These are phyloP conservation scores for Pantherophis vulpinus DNA, from an alignment of 2,797 vertebrate species.

Conservation along the genomic window DNA sequence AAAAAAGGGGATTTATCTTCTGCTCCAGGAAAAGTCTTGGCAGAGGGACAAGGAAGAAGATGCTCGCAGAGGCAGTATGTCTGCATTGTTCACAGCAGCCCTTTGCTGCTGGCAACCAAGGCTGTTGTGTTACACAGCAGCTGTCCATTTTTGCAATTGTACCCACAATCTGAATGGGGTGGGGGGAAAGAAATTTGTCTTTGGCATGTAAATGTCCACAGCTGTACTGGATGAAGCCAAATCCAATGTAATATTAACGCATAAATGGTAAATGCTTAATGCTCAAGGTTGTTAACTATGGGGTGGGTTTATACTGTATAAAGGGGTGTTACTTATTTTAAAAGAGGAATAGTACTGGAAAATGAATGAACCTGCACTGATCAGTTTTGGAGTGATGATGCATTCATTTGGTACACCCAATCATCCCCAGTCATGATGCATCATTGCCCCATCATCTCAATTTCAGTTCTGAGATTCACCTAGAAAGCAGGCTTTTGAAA, in stretches of 20 bases:
- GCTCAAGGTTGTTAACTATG: not conserved
- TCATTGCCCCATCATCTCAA: not conserved
- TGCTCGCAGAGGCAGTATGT: not conserved
- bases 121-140: constrained; percentile 45
- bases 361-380: not conserved
- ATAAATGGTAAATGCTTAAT: not conserved
- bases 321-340: not conserved
- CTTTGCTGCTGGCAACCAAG: not conserved
- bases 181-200: constrained; percentile 27
- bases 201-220: constrained; percentile 14
- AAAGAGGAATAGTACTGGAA: not conserved
- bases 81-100: constrained; percentile 34
- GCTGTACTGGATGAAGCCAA: not conserved
- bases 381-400: not conserved
- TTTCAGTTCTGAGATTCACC: too few species aligned
- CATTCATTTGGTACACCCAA: not conserved
- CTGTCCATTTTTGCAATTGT: not conserved
- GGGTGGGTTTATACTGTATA: not conserved
- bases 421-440: not conserved
- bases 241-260: constrained; percentile 13
- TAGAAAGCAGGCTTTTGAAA: not conserved
- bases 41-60: constrained; percentile 53
- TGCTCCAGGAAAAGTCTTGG: constrained; percentile 43
- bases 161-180: not conserved
- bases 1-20: constrained; percentile 61